Evolutionary conservation across 2,113 vertebrate species (phyloP).

Genomic region (Procavia capensis): DNA sequence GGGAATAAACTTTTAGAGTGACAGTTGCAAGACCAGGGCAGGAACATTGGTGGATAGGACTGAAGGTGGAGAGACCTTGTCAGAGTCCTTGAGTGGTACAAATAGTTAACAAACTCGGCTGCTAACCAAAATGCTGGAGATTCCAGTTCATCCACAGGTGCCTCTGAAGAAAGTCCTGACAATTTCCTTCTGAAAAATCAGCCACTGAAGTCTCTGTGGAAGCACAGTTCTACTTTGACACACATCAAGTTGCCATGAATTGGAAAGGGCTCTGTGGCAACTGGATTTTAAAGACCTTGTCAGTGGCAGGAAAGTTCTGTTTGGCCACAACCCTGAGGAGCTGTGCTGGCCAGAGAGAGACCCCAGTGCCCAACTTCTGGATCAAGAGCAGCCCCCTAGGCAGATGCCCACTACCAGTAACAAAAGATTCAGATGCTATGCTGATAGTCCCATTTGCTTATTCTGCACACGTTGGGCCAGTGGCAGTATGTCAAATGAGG

Average conservation of each 20-base stretch:
- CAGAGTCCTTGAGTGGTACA: no score
- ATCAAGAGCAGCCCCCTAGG: not conserved
- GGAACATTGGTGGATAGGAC: not conserved
- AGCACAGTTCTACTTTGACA: not conserved
- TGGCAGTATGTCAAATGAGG: not conserved
- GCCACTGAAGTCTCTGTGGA: not conserved
- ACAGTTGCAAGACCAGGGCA: not conserved
- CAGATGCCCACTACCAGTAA: not conserved
- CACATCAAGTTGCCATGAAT: not conserved
- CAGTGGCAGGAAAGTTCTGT: not conserved
- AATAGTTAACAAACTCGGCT: not conserved
- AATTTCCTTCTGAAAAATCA: not conserved
- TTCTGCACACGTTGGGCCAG: not conserved
- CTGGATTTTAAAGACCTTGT: not conserved
- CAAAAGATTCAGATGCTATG: fast-evolving
- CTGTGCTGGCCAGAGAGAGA: not conserved
- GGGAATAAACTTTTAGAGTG: not conserved
- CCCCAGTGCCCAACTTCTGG: not conserved
- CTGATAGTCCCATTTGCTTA: not conserved
- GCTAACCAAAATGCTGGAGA: not conserved
- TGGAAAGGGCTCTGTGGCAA: not conserved
- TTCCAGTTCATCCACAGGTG: not conserved
- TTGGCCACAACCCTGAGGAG: not conserved
- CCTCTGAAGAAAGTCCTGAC: not conserved
- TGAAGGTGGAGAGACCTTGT: fast-evolving